Evolutionary conservation across 1,140 invertebrate genomes (phyloP).

Genomic region (Berghia stephanieae): DNA sequence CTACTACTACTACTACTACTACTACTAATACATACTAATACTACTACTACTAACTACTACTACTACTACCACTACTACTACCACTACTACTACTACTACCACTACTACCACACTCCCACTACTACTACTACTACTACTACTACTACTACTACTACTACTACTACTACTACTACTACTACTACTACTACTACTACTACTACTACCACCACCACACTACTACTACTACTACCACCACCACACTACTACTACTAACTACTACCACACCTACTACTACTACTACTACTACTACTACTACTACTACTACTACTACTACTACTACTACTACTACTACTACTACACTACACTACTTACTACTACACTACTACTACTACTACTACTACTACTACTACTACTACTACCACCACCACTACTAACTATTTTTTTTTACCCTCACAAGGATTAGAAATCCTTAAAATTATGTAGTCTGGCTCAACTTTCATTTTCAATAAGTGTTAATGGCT

Average conservation of each 20-base stretch:
- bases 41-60: too few relatives aligned
- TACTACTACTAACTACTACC: too few relatives aligned
- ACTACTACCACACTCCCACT: neutral
- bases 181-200: slow-evolving; percentile 1
- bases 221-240: neutral
- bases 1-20: slow-evolving; percentile 2
- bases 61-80: neutral
- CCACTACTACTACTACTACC: too few relatives aligned
- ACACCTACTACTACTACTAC: neutral
- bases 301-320: neutral
- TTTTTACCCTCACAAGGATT: too few relatives aligned
- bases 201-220: neutral
- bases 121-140: slow-evolving; percentile 1
- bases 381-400: slow-evolving; percentile 1
- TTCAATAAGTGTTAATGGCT: too few relatives aligned
- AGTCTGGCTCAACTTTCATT: too few relatives aligned
- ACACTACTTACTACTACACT: too few relatives aligned
- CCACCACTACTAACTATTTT: too few relatives aligned
- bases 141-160: neutral
- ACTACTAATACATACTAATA: too few relatives aligned
- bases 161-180: neutral
- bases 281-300: slow-evolving; percentile 2
- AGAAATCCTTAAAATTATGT: too few relatives aligned
- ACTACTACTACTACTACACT: too few relatives aligned
- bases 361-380: slow-evolving; percentile 1